Percentiles rank a stretch among this genome's conserved stretches.
These are phyloP conservation scores for Nyctibius grandis DNA, from an alignment of 2,797 vertebrate species.

Conservation along the genomic window DNA sequence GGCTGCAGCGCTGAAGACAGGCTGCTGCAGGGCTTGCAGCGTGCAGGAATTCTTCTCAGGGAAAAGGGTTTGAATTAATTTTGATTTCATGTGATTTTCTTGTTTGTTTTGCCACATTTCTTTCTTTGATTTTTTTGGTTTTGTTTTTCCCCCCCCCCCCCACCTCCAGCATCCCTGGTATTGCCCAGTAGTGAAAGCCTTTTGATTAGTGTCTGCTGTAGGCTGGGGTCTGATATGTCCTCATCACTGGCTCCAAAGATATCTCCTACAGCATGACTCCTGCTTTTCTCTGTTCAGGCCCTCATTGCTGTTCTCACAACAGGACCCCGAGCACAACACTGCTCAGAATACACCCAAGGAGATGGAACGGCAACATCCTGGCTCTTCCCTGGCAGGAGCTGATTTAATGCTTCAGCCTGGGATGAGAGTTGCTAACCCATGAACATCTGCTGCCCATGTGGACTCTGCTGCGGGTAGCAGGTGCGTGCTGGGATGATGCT, in stretches of 20 bases:
- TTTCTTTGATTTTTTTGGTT: not conserved
- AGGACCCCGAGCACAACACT: not conserved
- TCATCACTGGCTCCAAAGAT: not conserved
- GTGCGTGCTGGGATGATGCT: not conserved
- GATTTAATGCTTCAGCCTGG: not conserved
- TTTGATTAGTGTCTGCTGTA: not conserved
- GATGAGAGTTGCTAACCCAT: rapidly evolving
- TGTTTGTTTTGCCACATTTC: not conserved
- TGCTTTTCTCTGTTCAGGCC: not conserved
- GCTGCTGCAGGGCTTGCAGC: not conserved
- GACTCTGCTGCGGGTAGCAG: not conserved
- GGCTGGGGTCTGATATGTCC: not conserved
- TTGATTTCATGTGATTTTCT: not conserved
- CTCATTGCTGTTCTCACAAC: not conserved
- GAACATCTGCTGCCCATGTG: not conserved
- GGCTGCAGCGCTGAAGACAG: not conserved
- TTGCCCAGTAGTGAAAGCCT: not conserved
- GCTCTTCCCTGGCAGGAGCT: rapidly evolving
- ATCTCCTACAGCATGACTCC: not conserved
- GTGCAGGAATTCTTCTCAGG: not conserved
- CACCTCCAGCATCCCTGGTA: not conserved
- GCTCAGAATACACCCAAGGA: not conserved
- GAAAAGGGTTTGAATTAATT: not conserved
- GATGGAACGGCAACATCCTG: rapidly evolving
- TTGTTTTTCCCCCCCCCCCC: no score